These are phyloP conservation scores for Megastigmus dorsalis DNA, from an alignment of 2,888 invertebrate genomes.

Conservation along the genomic window DNA sequence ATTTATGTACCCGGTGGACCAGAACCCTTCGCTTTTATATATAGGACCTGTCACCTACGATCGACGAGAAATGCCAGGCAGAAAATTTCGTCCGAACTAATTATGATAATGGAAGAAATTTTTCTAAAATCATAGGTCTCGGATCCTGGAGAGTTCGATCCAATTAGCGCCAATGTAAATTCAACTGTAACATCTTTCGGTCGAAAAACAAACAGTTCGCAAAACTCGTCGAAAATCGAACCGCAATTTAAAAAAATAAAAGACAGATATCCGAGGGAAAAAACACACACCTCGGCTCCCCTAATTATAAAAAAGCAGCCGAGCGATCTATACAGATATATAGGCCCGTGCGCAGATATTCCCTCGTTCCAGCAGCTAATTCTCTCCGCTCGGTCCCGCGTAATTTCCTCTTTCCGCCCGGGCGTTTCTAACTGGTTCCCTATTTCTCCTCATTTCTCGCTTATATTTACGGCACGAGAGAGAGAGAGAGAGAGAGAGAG, in stretches of 20 bases:
- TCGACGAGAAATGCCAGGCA: background rate
- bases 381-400: background rate
- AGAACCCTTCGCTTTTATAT: no score
- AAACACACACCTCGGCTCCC: background rate
- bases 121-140: conserved; percentile 39
- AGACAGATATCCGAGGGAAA: background rate
- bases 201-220: conserved; percentile 50
- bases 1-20: no score
- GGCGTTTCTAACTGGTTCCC: background rate
- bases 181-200: conserved; percentile 30
- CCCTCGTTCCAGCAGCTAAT: no score
- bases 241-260: conserved; percentile 38
- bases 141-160: conserved; percentile 30
- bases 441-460: background rate
- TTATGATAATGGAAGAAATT: conserved; percentile 38
- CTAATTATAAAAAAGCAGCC: conserved; percentile 23
- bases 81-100: conserved; percentile 36
- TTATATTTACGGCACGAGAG: no score
- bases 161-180: conserved; percentile 38
- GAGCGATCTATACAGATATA: background rate
- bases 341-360: no score
- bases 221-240: conserved; percentile 14
- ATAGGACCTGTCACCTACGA: no score
- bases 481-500: no score
- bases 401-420: conserved; percentile 3